phyloP scores from a whole-genome alignment of 1,140 invertebrate genomes.

The Coenobita brevimanus region DNA sequence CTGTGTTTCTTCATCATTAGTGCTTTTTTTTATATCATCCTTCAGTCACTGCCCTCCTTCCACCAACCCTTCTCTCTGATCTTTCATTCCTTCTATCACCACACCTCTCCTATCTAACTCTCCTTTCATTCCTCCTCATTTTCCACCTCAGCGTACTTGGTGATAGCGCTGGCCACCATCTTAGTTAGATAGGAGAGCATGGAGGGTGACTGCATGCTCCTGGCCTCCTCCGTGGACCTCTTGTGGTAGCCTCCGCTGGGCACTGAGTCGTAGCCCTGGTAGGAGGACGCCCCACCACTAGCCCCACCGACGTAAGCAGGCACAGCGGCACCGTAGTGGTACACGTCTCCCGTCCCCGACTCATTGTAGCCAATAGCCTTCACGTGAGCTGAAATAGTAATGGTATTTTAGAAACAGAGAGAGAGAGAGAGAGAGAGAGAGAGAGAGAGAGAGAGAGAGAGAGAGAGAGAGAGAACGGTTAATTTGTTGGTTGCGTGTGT shows the following conservation, averaged over 20 bases:
- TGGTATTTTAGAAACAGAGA: neutral
- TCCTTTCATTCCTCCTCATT: neutral
- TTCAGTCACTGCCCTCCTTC: too few species aligned
- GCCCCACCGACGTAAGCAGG: neutral
- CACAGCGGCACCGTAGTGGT: slow-evolving; percentile 1
- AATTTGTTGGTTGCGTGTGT: too few species aligned
- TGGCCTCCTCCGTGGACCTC: slow-evolving; percentile 15
- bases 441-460: neutral
- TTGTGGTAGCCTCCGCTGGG: slow-evolving; percentile 33
- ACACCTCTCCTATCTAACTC: neutral
- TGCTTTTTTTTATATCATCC: too few species aligned
- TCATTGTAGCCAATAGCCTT: neutral
- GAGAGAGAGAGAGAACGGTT: neutral
- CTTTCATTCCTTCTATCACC: neutral
- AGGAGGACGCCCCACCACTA: neutral
- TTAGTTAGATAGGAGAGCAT: slow-evolving; percentile 10
- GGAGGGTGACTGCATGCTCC: slow-evolving; percentile 9
- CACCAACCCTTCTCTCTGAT: neutral
- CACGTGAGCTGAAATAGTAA: neutral
- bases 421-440: neutral
- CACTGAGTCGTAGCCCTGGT: neutral
- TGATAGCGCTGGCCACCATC: slow-evolving; percentile 26
- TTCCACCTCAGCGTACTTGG: slow-evolving; percentile 20
- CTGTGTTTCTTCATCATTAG: too few species aligned
- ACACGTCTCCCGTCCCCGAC: slow-evolving; percentile 1